Conservation (phyloP, 2,888 invertebrate genomes). For the Caenorhabditis wallacei region DNA sequence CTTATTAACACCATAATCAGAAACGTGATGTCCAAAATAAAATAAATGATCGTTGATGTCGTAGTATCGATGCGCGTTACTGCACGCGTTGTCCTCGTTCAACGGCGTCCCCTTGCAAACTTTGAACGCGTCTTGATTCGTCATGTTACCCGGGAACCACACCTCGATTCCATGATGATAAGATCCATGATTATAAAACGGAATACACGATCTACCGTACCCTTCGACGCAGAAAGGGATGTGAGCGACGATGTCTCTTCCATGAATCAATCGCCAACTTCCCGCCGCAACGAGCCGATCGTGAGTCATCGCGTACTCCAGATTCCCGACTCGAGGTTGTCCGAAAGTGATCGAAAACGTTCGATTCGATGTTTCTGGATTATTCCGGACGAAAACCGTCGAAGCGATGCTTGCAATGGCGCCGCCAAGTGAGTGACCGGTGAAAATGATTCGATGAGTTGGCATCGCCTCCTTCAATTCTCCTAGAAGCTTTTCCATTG, state of each 20-base stretch:
- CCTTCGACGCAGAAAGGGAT: constrained; percentile 75
- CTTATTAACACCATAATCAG: constrained; percentile 74
- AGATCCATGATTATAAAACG: constrained; percentile 79
- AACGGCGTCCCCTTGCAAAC: constrained; percentile 77
- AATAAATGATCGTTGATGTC: constrained; percentile 78
- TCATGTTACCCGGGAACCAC: constrained; percentile 80
- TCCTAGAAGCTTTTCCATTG: constrained; percentile 48
- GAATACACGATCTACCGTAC: constrained; percentile 66
- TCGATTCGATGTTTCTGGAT: constrained; percentile 55
- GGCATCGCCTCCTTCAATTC: constrained; percentile 58
- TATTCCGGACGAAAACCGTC: constrained; percentile 73
- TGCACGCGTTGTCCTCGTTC: constrained; percentile 79
- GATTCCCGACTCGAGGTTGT: constrained; percentile 81
- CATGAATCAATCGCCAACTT: constrained; percentile 77
- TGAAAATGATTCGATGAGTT: constrained; percentile 74
- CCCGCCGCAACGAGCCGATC: constrained; percentile 73
- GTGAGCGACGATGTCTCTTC: constrained; percentile 79
- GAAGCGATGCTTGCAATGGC: constrained; percentile 80
- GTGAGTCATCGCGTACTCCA: constrained; percentile 76
- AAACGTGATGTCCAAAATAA: constrained; percentile 80
- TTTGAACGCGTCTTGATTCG: constrained; percentile 63
- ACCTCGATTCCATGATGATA: constrained; percentile 82
- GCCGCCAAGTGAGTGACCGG: constrained; percentile 81
- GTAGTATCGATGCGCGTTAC: constrained; percentile 64
- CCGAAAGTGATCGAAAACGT: constrained; percentile 78